Conservation (phyloP, 1,140 invertebrate species). For the Brachionus plicatilis region DNA sequence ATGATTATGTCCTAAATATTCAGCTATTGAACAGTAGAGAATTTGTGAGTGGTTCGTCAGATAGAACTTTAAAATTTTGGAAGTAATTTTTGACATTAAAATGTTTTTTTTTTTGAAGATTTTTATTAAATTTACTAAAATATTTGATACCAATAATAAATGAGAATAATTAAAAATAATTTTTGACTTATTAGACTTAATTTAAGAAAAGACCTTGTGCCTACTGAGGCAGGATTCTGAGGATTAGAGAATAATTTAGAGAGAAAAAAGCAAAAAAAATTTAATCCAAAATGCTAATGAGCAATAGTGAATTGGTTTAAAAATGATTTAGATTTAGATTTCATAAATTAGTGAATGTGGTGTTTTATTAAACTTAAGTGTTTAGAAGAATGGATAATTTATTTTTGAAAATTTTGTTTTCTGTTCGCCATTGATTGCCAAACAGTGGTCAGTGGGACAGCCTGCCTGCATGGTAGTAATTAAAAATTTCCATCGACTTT, state of each 20-base stretch:
- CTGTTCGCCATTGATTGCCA: too few species aligned
- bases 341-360: background rate
- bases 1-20: background rate
- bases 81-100: background rate
- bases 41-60: background rate
- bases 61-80: background rate
- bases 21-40: background rate
- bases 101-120: background rate
- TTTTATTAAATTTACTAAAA: background rate
- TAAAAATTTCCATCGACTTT: too few species aligned
- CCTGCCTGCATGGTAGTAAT: too few species aligned
- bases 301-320: background rate
- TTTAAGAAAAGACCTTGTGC: background rate
- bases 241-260: too few species aligned
- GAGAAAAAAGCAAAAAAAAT: background rate
- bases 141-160: background rate
- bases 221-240: too few species aligned
- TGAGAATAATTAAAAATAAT: background rate
- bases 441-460: too few species aligned
- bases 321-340: background rate
- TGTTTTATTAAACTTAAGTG: background rate
- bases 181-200: background rate
- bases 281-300: background rate
- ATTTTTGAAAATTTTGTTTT: background rate
- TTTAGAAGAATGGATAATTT: background rate